Evolutionary conservation across 2,113 vertebrate genomes (phyloP), one percentile per base, ranked within the genome.

Genomic region (Xiphophorus hellerii): DNA sequence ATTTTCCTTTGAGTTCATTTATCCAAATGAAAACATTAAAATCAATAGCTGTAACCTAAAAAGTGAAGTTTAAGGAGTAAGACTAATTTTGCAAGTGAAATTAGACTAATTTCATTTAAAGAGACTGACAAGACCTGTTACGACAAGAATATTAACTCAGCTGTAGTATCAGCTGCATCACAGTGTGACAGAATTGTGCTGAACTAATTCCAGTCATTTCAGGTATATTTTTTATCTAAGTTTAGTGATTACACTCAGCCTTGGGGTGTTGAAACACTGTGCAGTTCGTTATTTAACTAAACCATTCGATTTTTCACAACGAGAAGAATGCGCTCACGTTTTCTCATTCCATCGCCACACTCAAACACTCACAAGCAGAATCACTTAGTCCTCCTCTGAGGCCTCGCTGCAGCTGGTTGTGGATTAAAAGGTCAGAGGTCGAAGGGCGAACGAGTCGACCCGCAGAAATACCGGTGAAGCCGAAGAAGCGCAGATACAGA

Each of bases 381-480:
- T 25, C 66, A 25, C 48, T 63, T 8, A 64, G 76, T 69, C 54
- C 13, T 77, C 44, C 60, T 76, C 51, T 64, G 85, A 75, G 82
- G 83, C 84, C 81, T 84, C 11, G 10, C 78, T 87, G 84, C 86
- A 85, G 87, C 85, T 87, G 80, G 87, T 35, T 64, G 84, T 29
- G 74, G 85, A 91, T 90, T 91, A 84, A 66, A 71, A 71, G 87
- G 82, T 90, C 81, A 83, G 66, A 68, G 83, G 89, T 88, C 82
- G 87, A 78, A 77, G 81, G 79, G 74, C 76, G 71, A 69, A 51
- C 69, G 66, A 73, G 76, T 89, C 87, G 83, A 67, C 66, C 66
- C 29, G 35, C 9, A 73, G 79, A 73, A 71, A 78, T 85, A 66
- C 82, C 80, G 78, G 85, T 66, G 3, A 62, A 73, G 88, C 80